A percentile compares a stretch with the other conserved stretches of the same genome.
Evolutionary conservation across 2,797 vertebrate genomes (phyloP).

Genomic region (Sebastes hubbsi): DNA sequence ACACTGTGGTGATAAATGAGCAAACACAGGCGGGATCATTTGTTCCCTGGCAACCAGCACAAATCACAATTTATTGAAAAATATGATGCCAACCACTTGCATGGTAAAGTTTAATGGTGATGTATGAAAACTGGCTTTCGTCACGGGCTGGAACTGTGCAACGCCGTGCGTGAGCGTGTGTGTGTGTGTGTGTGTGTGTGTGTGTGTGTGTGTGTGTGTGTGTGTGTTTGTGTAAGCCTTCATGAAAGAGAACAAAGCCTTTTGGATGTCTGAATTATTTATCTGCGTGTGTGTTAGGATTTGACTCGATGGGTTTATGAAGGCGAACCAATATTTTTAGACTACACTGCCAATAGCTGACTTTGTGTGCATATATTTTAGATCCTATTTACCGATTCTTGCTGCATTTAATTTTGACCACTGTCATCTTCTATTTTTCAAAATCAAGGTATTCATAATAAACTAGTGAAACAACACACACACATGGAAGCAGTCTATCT

Average conservation of each 20-base stretch:
- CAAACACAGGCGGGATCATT: conserved; percentile 80
- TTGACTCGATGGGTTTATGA: conserved; percentile 18
- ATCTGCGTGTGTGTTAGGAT: conserved; percentile 42
- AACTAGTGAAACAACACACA: neutral
- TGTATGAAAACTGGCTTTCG: conserved; percentile 86
- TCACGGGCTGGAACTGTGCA: conserved; percentile 60
- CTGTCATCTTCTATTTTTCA: neutral
- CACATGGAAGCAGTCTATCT: neutral
- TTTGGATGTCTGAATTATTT: conserved; percentile 41
- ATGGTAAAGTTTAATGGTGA: conserved; percentile 87
- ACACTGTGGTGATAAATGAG: conserved; percentile 88
- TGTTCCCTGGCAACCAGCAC: conserved; percentile 87
- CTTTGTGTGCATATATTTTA: neutral
- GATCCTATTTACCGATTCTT: neutral
- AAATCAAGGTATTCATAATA: neutral
- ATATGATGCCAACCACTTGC: conserved; percentile 81
- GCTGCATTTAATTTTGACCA: neutral
- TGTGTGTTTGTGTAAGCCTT: conserved; percentile 13
- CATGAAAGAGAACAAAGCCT: conserved; percentile 59
- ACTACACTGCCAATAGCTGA: neutral
- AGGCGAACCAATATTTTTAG: neutral
- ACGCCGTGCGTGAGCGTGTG: no score
- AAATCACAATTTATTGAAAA: conserved; percentile 89
- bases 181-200: neutral
- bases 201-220: neutral